Percentiles rank a stretch among this genome's conserved stretches.
Conservation (phyloP, 2,113 vertebrate genomes). For the Gorsachius goisagi region DNA sequence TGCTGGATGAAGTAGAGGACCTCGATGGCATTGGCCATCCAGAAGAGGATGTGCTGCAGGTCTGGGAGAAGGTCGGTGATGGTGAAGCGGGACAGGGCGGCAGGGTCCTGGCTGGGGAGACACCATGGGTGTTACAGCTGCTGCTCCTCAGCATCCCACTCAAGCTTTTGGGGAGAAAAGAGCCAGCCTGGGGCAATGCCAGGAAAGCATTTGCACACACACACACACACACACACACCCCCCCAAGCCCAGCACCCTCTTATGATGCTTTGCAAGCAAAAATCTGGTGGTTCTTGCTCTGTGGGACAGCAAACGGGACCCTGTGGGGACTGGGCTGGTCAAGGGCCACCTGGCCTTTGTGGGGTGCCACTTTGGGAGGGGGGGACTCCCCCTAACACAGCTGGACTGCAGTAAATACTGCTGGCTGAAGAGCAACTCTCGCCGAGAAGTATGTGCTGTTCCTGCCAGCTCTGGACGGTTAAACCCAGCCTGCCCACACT, state of each 20-base stretch:
- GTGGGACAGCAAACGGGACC: background rate
- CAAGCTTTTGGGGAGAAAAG: background rate
- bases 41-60: constrained; percentile 92
- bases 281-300: background rate
- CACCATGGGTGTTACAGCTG: background rate
- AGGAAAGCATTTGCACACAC: background rate
- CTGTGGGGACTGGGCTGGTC: background rate
- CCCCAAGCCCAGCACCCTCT: background rate
- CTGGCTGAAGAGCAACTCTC: background rate
- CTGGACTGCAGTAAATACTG: background rate
- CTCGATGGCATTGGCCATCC: constrained; percentile 96
- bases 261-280: background rate
- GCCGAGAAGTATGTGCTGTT: background rate
- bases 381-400: background rate
- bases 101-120: constrained; percentile 85
- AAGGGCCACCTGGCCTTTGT: background rate
- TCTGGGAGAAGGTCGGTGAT: constrained; percentile 89
- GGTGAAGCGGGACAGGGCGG: constrained; percentile 78
- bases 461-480: background rate
- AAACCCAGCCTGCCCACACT: background rate
- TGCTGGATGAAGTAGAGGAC: constrained; percentile 95
- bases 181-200: background rate
- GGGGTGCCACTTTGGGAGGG: background rate
- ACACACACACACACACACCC: too few relatives aligned
- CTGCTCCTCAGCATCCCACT: background rate